Conservation (phyloP, 2,797 vertebrate genomes). For the Enteromius radiatus region DNA sequence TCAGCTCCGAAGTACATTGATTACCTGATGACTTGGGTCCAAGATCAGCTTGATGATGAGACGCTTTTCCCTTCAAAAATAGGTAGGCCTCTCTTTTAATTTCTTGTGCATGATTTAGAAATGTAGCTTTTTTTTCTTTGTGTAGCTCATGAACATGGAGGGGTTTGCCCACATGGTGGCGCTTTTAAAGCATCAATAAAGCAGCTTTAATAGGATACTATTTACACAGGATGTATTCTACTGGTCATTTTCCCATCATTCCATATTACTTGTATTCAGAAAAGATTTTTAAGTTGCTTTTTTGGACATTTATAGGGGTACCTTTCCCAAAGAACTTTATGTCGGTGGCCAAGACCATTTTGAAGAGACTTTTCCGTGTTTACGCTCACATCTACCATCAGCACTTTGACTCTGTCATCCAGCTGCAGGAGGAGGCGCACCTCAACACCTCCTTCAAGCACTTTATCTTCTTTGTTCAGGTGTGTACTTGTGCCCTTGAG, state of each 20-base stretch:
- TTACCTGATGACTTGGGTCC: constrained; percentile 99
- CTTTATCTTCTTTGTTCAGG: constrained; percentile 99
- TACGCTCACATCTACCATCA: constrained; percentile 99
- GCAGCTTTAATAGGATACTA: background rate
- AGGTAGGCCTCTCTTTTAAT: constrained; percentile 73
- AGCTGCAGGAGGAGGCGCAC: constrained; percentile 98
- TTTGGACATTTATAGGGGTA: constrained; percentile 79
- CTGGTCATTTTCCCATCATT: background rate
- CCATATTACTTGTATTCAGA: background rate
- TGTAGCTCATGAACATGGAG: background rate
- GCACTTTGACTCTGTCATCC: constrained; percentile 98
- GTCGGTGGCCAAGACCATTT: constrained; percentile 98
- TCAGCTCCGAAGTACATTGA: constrained; percentile 99
- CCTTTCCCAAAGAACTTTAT: constrained; percentile 98
- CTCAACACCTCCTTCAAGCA: constrained; percentile 99
- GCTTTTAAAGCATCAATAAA: background rate
- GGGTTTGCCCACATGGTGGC: constrained; percentile 10
- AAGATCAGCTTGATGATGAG: constrained; percentile 98
- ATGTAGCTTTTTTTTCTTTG: background rate
- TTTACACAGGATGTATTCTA: background rate
- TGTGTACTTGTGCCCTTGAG: constrained; percentile 59
- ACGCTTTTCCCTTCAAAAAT: constrained; percentile 98
- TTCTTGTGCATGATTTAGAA: background rate
- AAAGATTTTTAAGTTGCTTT: background rate
- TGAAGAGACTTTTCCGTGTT: constrained; percentile 97